Evolutionary conservation across 2,888 invertebrate genomes (phyloP).

Genomic region (Scrobipalpa atriplicella): DNA sequence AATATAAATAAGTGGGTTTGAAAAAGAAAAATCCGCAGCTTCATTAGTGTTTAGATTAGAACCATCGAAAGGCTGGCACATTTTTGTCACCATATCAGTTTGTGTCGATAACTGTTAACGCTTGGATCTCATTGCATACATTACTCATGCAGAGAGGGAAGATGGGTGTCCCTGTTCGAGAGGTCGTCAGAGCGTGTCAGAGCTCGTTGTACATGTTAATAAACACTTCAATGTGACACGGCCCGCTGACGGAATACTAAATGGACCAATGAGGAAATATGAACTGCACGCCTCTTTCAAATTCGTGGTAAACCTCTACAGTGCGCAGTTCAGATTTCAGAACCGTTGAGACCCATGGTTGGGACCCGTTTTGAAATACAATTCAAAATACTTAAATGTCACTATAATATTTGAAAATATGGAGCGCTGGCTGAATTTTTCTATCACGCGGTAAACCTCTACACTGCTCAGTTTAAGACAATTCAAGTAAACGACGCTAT

Average conservation of each 20-base stretch:
- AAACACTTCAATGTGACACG: slow-evolving; percentile 3
- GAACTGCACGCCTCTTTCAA: not conserved
- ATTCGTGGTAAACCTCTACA: not conserved
- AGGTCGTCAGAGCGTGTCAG: slow-evolving; percentile 5
- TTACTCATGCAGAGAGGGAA: not conserved
- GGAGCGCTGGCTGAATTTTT: no score
- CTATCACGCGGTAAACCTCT: not conserved
- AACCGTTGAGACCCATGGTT: no score
- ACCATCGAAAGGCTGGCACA: no score
- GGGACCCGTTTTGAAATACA: no score
- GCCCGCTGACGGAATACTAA: slow-evolving; percentile 1
- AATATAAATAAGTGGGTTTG: no score
- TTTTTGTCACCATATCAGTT: no score
- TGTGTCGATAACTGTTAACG: no score
- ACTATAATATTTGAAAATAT: no score
- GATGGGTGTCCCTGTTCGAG: not conserved
- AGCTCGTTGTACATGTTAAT: slow-evolving; percentile 4
- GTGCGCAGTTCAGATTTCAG: no score
- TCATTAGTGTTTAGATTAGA: no score
- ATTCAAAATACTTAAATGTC: no score
- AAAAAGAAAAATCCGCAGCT: no score
- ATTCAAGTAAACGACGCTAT: slow-evolving; percentile 7
- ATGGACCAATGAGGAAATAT: not conserved
- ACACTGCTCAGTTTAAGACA: not conserved
- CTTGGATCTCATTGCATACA: not conserved